A percentile compares a stretch with the other conserved stretches of the same genome.
These are phyloP conservation scores for Neoascia interrupta DNA, from an alignment of 2,888 invertebrate species.

Conservation along the genomic window DNA sequence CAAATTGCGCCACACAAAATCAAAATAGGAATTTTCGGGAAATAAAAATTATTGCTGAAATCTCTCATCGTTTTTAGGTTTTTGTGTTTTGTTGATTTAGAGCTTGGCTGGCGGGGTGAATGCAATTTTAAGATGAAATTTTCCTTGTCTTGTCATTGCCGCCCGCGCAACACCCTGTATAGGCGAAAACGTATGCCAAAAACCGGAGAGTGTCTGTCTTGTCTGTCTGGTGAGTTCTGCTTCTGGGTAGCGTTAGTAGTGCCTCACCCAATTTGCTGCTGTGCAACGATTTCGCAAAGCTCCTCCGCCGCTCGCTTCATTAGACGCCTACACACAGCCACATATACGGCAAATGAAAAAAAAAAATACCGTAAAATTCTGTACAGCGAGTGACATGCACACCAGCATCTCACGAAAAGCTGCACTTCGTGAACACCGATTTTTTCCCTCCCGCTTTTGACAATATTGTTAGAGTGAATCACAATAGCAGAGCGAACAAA, in stretches of 20 bases:
- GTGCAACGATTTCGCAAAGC: constrained; percentile 31
- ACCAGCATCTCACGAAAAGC: constrained; percentile 37
- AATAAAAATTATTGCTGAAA: too few relatives aligned
- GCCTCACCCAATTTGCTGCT: constrained; percentile 16
- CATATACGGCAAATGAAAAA: constrained; percentile 35
- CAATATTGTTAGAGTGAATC: constrained; percentile 15
- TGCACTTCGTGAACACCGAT: constrained; percentile 27
- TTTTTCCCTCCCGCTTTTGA: too few relatives aligned
- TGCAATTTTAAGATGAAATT: too few relatives aligned
- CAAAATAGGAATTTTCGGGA: not conserved
- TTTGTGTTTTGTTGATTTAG: not conserved
- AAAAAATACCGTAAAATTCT: constrained; percentile 62
- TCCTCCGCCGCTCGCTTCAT: constrained; percentile 27
- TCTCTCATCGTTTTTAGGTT: not conserved
- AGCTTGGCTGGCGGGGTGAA: too few relatives aligned
- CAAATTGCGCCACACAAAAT: constrained; percentile 11
- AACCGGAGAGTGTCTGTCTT: not conserved
- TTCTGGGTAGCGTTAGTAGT: too few relatives aligned
- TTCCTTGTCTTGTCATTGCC: too few relatives aligned
- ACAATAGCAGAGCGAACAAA: constrained; percentile 12
- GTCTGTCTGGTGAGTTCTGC: too few relatives aligned
- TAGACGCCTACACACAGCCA: constrained; percentile 42
- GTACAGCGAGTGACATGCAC: constrained; percentile 7
- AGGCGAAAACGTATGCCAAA: too few relatives aligned
- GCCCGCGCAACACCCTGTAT: too few relatives aligned